Conservation (phyloP, 2,113 vertebrate species). For the Colaptes auratus region DNA sequence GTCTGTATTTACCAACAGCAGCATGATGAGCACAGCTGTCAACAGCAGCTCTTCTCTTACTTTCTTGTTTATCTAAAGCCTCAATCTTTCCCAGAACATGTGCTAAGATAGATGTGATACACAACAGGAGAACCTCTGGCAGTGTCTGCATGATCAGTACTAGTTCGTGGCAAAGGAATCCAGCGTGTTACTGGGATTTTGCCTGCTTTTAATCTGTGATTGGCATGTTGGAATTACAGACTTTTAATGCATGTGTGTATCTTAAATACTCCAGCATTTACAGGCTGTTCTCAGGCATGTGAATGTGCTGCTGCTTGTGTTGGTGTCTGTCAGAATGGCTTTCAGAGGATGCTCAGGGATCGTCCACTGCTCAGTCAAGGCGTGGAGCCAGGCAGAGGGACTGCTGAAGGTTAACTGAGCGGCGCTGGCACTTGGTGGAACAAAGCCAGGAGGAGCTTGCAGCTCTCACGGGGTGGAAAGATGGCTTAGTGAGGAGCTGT, state of each 20-base stretch:
- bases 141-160: not conserved
- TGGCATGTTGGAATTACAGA: not conserved
- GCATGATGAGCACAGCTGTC: not conserved
- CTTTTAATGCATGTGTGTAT: not conserved
- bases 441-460: conserved; percentile 10
- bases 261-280: not conserved
- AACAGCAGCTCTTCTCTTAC: not conserved
- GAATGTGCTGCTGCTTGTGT: not conserved
- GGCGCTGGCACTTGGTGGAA: conserved; percentile 46
- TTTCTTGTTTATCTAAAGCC: not conserved
- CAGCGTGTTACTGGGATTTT: not conserved
- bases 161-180: not conserved
- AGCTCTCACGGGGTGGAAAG: not conserved
- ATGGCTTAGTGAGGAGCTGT: conserved; percentile 19
- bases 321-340: not conserved
- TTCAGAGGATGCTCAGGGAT: not conserved
- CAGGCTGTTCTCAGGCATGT: not conserved
- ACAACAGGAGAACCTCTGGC: not conserved
- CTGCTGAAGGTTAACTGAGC: not conserved
- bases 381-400: not conserved
- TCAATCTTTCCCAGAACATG: not conserved
- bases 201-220: not conserved
- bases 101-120: not conserved
- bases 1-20: not conserved
- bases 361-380: not conserved